Percentiles rank a stretch among this genome's conserved stretches.
Evolutionary conservation across 2,888 invertebrate species (phyloP).

Genomic region (Yponomeuta plumbellus): DNA sequence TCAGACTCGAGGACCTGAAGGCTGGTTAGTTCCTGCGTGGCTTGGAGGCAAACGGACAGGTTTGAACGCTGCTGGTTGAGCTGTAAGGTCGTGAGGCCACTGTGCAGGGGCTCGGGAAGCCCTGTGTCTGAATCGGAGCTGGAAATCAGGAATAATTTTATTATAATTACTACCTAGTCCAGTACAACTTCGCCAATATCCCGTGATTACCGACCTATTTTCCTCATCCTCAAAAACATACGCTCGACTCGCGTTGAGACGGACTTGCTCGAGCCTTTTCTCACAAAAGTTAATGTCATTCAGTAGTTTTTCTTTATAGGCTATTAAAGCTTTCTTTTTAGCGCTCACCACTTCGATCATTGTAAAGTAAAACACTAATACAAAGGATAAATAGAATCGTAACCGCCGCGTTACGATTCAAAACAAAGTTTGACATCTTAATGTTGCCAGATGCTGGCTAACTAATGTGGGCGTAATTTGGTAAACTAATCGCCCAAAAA

Average conservation of each 20-base stretch:
- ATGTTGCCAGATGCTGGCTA: too few species aligned
- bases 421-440: not conserved
- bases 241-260: slow-evolving; percentile 14
- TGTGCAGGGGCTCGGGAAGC: slow-evolving; percentile 26
- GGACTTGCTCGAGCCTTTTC: slow-evolving; percentile 41
- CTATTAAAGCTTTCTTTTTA: slow-evolving; percentile 28
- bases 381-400: not conserved
- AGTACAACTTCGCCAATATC: too few species aligned
- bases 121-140: slow-evolving; percentile 54
- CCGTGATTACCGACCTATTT: slow-evolving; percentile 43
- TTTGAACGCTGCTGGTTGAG: slow-evolving; percentile 33
- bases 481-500: too few species aligned
- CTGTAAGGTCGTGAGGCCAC: slow-evolving; percentile 30
- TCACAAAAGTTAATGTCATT: slow-evolving; percentile 47
- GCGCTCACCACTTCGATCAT: slow-evolving; percentile 12
- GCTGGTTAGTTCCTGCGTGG: slow-evolving; percentile 54
- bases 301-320: slow-evolving; percentile 43
- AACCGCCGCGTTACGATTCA: not conserved
- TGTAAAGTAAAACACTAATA: slow-evolving; percentile 1
- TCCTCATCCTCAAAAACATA: slow-evolving; percentile 21
- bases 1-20: slow-evolving; percentile 46
- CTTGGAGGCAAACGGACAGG: slow-evolving; percentile 43
- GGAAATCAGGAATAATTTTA: slow-evolving; percentile 24
- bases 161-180: too few species aligned
- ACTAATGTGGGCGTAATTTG: too few species aligned